phyloP scores from a whole-genome alignment of 2,797 vertebrate genomes.

The Anguilla obscura region DNA sequence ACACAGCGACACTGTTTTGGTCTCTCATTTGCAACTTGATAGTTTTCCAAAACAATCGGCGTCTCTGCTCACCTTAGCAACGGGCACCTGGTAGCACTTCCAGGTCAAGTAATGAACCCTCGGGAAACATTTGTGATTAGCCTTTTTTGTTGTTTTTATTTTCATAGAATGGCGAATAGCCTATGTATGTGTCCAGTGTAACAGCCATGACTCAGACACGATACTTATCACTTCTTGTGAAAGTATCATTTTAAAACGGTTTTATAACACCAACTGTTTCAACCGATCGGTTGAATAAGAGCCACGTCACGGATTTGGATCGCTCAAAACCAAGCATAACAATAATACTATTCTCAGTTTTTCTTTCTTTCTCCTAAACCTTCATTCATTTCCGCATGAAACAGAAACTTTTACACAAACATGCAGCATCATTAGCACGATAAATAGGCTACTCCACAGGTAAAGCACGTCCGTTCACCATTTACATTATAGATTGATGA shows the following conservation, averaged over 20 bases:
- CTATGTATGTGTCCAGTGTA: not conserved
- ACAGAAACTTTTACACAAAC: not conserved
- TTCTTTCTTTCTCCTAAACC: not conserved
- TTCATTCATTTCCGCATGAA: not conserved
- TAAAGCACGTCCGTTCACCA: not conserved
- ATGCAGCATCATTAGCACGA: not conserved
- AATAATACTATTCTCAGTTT: not conserved
- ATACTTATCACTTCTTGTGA: not conserved
- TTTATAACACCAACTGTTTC: not conserved
- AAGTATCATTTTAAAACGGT: not conserved
- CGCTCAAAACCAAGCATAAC: not conserved
- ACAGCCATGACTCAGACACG: not conserved
- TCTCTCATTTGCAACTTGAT: conserved; percentile 33
- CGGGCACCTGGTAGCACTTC: conserved; percentile 28
- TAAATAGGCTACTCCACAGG: not conserved
- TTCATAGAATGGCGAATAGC: not conserved
- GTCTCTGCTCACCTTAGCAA: conserved; percentile 23
- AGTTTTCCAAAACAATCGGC: conserved; percentile 46
- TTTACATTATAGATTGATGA: not conserved
- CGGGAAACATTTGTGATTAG: not conserved
- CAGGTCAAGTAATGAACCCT: conserved; percentile 31
- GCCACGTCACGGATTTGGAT: conserved; percentile 13
- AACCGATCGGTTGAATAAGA: not conserved
- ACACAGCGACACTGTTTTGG: conserved; percentile 19
- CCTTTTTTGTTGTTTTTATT: not conserved